Percentiles rank a stretch among this genome's conserved stretches.
phyloP scores from a whole-genome alignment of 53 echinoderm and acorn worm species.

The Stichopus horrens region DNA sequence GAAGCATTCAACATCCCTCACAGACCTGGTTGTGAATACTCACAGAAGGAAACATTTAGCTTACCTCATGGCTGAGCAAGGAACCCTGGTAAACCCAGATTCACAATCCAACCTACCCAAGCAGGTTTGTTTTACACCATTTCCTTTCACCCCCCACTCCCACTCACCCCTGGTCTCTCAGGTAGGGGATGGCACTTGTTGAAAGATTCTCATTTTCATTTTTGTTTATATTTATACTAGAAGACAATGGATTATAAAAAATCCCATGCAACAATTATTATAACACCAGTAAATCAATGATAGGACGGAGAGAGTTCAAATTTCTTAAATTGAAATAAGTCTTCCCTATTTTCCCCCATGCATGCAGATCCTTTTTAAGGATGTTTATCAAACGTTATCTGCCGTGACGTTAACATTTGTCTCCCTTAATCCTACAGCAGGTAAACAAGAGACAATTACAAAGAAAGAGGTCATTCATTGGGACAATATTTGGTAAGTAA shows the following conservation, averaged over 20 bases:
- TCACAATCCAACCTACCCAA: slow-evolving; percentile 86
- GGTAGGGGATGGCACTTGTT: no score
- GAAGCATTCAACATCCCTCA: slow-evolving; percentile 90
- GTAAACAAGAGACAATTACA: slow-evolving; percentile 89
- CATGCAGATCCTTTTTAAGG: no score
- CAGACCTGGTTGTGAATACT: slow-evolving; percentile 93
- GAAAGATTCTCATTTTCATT: neutral
- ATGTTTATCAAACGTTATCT: no score
- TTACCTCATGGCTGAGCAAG: slow-evolving; percentile 98
- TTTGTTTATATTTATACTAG: no score
- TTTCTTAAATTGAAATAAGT: no score
- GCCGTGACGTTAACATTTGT: neutral
- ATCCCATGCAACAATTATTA: no score
- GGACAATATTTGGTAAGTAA: slow-evolving; percentile 85
- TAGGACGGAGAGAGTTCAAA: no score
- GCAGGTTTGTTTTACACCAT: slow-evolving; percentile 61
- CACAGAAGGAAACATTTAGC: slow-evolving; percentile 97
- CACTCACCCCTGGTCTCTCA: neutral
- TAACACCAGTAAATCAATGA: no score
- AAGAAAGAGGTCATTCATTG: slow-evolving; percentile 92
- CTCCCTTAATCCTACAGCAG: slow-evolving; percentile 61
- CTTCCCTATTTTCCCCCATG: no score
- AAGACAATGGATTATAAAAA: no score
- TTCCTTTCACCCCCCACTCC: neutral
- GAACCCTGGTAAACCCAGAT: slow-evolving; percentile 95